A percentile compares a stretch with the other conserved stretches of the same genome.
Evolutionary conservation across 2,113 vertebrate species (phyloP).

Genomic region (Orcinus orca): DNA sequence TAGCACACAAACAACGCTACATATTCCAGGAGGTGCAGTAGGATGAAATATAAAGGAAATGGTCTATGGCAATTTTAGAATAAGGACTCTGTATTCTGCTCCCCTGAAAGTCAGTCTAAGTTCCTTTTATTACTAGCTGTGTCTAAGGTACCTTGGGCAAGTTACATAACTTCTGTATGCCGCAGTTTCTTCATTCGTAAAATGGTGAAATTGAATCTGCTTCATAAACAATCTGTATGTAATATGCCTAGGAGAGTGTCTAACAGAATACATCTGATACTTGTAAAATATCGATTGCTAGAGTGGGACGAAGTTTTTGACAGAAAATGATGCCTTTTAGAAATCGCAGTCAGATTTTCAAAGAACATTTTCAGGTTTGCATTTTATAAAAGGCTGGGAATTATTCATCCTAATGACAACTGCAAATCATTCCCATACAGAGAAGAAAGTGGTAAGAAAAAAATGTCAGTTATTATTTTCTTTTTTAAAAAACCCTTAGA

Average conservation of each 20-base stretch:
- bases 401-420: slow-evolving; percentile 6
- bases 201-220: background rate
- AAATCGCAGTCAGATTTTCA: slow-evolving; percentile 49
- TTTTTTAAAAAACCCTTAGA: background rate
- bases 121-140: background rate
- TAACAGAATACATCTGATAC: background rate
- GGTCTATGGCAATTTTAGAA: background rate
- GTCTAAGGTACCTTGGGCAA: background rate
- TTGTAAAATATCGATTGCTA: background rate
- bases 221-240: background rate
- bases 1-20: background rate
- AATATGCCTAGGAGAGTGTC: background rate
- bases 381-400: slow-evolving; percentile 4
- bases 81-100: background rate
- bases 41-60: background rate
- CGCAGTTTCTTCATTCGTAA: background rate
- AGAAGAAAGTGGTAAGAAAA: slow-evolving; percentile 2
- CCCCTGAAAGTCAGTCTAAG: background rate
- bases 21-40: background rate
- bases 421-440: slow-evolving; percentile 3
- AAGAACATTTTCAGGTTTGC: slow-evolving; percentile 51
- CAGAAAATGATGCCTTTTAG: slow-evolving; percentile 18
- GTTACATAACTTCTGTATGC: background rate
- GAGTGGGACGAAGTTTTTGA: background rate
- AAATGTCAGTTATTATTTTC: background rate